phyloP scores from a whole-genome alignment of 2,888 invertebrate species.

The Amiota communis region DNA sequence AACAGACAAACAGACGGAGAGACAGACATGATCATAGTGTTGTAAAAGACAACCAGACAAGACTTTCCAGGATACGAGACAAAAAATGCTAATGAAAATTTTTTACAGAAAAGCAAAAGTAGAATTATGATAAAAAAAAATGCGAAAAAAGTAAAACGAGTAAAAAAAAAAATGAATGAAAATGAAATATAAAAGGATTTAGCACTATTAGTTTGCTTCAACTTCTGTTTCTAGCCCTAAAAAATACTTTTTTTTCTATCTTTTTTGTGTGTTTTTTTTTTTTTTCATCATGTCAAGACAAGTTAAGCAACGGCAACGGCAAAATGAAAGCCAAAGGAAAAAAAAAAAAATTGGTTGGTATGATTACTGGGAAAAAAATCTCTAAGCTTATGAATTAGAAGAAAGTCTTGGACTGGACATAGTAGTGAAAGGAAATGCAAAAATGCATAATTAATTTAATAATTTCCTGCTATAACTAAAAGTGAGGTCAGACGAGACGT shows the following conservation, averaged over 20 bases:
- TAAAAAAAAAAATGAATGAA: neutral
- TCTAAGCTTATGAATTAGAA: no score
- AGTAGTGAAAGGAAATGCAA: neutral
- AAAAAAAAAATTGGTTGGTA: no score
- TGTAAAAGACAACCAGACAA: constrained; percentile 16
- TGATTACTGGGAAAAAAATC: no score
- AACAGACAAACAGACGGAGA: neutral
- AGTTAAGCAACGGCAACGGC: no score
- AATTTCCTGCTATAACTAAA: neutral
- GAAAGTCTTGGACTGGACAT: neutral
- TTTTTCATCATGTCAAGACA: no score
- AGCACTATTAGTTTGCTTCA: constrained; percentile 7
- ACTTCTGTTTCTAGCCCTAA: neutral
- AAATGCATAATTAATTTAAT: constrained; percentile 13
- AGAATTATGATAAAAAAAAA: neutral
- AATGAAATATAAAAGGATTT: neutral
- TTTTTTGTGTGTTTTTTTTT: neutral
- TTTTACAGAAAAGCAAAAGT: neutral
- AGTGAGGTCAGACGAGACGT: neutral
- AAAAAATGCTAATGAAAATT: constrained; percentile 29
- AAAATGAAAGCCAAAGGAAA: no score
- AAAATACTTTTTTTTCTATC: neutral
- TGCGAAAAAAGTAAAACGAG: neutral
- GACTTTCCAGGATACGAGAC: neutral
- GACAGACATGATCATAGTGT: neutral